These are phyloP conservation scores for Trichopria drosophilae DNA, from an alignment of 2,888 invertebrate genomes.

Conservation along the genomic window DNA sequence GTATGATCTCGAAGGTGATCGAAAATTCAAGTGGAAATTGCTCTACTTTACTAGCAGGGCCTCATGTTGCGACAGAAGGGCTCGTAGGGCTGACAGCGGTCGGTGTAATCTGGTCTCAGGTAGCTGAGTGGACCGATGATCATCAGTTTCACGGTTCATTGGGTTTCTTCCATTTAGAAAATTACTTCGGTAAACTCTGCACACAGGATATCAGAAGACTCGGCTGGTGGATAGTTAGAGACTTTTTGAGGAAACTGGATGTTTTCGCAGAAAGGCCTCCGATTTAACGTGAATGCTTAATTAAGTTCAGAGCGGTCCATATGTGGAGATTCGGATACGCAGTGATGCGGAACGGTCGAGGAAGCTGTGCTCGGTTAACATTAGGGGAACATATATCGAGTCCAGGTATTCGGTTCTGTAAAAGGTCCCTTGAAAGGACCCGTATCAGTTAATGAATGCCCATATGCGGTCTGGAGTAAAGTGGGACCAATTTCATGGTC, in stretches of 20 bases:
- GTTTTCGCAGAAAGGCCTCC: no score
- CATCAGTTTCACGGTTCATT: slow-evolving; percentile 32
- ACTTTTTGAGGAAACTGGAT: no score
- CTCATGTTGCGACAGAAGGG: slow-evolving; percentile 32
- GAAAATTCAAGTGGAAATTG: slow-evolving; percentile 30
- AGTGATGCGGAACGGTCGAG: slow-evolving; percentile 13
- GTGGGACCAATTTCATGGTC: slow-evolving; percentile 35
- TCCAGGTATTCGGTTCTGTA: no score
- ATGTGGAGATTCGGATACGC: not conserved
- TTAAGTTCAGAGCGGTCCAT: no score
- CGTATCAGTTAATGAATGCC: slow-evolving; percentile 23
- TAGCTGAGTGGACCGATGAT: slow-evolving; percentile 6
- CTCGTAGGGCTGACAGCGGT: not conserved
- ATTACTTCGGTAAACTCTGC: slow-evolving; percentile 25
- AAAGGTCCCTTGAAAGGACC: no score
- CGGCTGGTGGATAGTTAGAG: not conserved
- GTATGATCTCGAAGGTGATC: no score
- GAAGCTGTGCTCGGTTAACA: slow-evolving; percentile 19
- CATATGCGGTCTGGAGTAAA: slow-evolving; percentile 10
- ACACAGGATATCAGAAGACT: slow-evolving; percentile 27
- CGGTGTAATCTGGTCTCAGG: not conserved
- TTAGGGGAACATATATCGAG: slow-evolving; percentile 21
- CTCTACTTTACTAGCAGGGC: slow-evolving; percentile 46
- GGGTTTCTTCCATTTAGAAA: slow-evolving; percentile 26
- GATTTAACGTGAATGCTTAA: no score